phyloP scores from a whole-genome alignment of 2,113 vertebrate genomes.

The Numida meleagris region DNA sequence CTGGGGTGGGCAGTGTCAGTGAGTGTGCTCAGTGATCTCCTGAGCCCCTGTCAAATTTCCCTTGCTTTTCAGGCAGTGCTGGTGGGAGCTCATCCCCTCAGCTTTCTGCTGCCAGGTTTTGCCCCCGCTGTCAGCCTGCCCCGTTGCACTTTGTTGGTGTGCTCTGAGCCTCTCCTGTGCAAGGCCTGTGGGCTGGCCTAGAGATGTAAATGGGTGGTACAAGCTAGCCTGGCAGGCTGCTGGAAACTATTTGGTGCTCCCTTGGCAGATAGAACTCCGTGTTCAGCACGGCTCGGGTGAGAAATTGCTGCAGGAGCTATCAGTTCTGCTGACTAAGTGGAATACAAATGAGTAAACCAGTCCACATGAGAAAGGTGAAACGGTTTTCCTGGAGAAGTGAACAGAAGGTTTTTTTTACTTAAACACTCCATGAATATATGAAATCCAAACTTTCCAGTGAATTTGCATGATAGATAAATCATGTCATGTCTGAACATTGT shows the following conservation, averaged over 20 bases:
- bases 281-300: background rate
- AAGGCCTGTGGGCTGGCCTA: background rate
- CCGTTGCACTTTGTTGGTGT: background rate
- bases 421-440: background rate
- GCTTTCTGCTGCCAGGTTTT: background rate
- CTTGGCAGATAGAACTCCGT: background rate
- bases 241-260: background rate
- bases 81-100: background rate
- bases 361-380: background rate
- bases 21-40: background rate
- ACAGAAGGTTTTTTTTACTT: background rate
- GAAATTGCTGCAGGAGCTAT: background rate
- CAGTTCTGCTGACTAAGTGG: background rate
- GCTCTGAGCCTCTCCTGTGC: background rate
- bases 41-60: background rate
- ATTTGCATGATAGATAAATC: background rate
- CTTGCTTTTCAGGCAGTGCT: background rate
- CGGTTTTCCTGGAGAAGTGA: background rate
- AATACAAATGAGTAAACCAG: background rate
- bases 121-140: background rate
- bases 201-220: fast-evolving
- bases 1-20: background rate
- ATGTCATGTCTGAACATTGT: fast-evolving
- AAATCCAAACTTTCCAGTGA: background rate
- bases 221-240: background rate